phyloP scores from a whole-genome alignment of 2,113 vertebrate genomes.

The Platysternon megacephalum region DNA sequence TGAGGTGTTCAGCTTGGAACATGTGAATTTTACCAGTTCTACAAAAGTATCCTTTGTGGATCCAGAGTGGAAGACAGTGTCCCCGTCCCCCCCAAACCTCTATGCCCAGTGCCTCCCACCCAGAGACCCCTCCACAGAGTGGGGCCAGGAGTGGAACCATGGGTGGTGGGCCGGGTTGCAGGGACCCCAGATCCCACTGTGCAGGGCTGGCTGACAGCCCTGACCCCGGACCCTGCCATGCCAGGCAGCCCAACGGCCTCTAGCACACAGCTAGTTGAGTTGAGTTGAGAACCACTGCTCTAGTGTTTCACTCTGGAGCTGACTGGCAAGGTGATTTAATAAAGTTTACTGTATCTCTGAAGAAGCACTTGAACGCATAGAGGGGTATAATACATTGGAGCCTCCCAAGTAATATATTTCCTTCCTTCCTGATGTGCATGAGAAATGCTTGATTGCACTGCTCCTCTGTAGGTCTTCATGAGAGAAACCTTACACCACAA shows the following conservation, averaged over 20 bases:
- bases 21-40: background rate
- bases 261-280: too few species aligned
- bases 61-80: background rate
- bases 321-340: background rate
- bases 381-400: background rate
- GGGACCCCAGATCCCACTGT: too few species aligned
- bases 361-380: background rate
- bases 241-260: too few species aligned
- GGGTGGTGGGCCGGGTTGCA: too few species aligned
- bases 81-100: too few species aligned
- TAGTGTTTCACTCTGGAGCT: background rate
- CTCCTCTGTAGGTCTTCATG: background rate
- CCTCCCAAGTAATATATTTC: background rate
- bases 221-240: too few species aligned
- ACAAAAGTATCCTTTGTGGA: background rate
- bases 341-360: background rate
- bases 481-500: background rate
- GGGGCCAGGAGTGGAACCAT: too few species aligned
- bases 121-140: too few species aligned
- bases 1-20: conserved; percentile 13
- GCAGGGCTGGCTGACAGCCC: too few species aligned
- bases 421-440: background rate
- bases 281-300: background rate
- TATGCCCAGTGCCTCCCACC: too few species aligned
- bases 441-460: background rate